Conservation (phyloP, 2,888 invertebrate genomes). For the Carpatolechia fugitivella region DNA sequence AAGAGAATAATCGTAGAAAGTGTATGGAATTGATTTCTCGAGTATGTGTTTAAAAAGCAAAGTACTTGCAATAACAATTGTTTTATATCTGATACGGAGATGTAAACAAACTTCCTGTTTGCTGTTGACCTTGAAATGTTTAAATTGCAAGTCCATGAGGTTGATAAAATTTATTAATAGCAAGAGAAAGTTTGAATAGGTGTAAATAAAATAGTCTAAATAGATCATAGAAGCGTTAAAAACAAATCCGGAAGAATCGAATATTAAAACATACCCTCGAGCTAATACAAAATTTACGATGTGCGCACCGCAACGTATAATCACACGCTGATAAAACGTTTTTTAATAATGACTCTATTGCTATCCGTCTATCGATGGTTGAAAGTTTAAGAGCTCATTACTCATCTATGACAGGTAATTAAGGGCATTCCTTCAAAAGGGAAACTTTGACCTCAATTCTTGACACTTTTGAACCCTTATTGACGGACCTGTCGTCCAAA, state of each 20-base stretch:
- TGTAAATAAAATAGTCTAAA: slow-evolving; percentile 1
- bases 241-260: slow-evolving; percentile 3
- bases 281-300: slow-evolving; percentile 6
- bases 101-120: slow-evolving; percentile 6
- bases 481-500: slow-evolving; percentile 8
- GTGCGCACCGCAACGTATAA: slow-evolving; percentile 8
- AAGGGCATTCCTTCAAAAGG: slow-evolving; percentile 36
- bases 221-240: not conserved
- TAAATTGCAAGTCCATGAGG: not conserved
- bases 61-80: slow-evolving; percentile 28
- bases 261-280: not conserved
- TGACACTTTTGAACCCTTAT: slow-evolving; percentile 19
- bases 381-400: slow-evolving; percentile 33
- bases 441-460: slow-evolving; percentile 29
- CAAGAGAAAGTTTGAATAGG: slow-evolving; percentile 7
- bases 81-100: slow-evolving; percentile 18
- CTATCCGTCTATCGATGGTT: slow-evolving; percentile 24
- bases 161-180: not conserved
- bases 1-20: slow-evolving; percentile 65
- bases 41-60: slow-evolving; percentile 32
- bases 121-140: not conserved
- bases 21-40: slow-evolving; percentile 60
- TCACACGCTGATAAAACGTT: slow-evolving; percentile 31
- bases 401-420: slow-evolving; percentile 39
- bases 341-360: slow-evolving; percentile 36